phyloP scores from a whole-genome alignment of 2,797 vertebrate species.

The Tragopan temminckii region DNA sequence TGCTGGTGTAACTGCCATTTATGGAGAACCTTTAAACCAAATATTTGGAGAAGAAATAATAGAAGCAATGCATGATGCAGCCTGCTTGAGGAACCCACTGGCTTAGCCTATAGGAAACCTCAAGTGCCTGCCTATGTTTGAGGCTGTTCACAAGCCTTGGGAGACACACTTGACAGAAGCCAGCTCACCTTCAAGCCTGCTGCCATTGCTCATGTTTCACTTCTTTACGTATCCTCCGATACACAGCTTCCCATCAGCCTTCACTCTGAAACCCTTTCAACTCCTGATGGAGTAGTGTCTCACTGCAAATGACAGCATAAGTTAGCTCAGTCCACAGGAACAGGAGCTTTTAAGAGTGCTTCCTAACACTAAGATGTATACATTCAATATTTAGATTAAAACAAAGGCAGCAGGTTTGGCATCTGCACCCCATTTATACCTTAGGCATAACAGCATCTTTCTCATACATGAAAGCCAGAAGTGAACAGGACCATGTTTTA shows the following conservation, averaged over 20 bases:
- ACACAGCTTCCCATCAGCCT: neutral
- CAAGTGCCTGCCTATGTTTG: neutral
- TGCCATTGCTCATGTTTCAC: rapidly evolving
- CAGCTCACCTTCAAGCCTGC: neutral
- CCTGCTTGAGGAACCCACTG: neutral
- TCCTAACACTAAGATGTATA: neutral
- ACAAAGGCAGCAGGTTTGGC: neutral
- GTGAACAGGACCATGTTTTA: neutral
- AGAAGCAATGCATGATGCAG: neutral
- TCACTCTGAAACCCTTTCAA: neutral
- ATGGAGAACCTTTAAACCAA: neutral
- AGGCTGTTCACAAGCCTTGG: neutral
- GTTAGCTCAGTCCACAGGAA: neutral
- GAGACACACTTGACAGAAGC: neutral
- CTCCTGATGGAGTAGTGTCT: neutral
- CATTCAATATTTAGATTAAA: neutral
- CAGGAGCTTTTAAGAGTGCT: neutral
- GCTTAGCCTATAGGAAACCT: neutral
- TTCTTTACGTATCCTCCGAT: neutral
- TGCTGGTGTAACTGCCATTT: neutral
- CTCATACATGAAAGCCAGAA: neutral
- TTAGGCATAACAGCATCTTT: neutral
- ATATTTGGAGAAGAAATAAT: neutral
- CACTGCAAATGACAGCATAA: rapidly evolving
- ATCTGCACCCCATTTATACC: neutral